Percentiles rank a stretch among this genome's conserved stretches.
phyloP scores from a whole-genome alignment of 2,797 vertebrate genomes.

The Hirundo rustica region DNA sequence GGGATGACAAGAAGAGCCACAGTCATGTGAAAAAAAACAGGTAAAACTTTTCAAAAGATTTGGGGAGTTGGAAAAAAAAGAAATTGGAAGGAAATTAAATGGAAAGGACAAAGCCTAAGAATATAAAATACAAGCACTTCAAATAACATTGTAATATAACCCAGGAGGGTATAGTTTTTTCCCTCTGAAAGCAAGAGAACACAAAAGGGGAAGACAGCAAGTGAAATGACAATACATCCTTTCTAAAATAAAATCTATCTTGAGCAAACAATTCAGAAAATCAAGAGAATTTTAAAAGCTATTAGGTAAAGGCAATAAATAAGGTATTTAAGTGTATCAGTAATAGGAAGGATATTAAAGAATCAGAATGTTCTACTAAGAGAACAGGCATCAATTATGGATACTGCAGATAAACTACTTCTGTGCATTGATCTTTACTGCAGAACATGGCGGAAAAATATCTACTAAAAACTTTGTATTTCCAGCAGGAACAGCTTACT shows the following conservation, averaged over 20 bases:
- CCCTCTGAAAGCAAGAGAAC: neutral
- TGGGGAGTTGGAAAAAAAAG: neutral
- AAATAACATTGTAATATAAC: neutral
- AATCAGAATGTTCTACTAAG: constrained; percentile 32
- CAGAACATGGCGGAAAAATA: neutral
- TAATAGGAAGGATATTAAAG: constrained; percentile 41
- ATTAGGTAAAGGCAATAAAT: constrained; percentile 43
- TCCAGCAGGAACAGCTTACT: neutral
- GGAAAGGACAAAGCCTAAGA: neutral
- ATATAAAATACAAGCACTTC: neutral
- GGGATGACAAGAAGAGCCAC: neutral
- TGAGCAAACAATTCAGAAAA: constrained; percentile 4
- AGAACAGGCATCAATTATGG: constrained; percentile 47
- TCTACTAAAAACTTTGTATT: neutral
- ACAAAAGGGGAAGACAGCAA: neutral
- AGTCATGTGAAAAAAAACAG: neutral
- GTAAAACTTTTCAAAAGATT: neutral
- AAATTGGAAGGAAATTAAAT: neutral
- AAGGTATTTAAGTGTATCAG: constrained; percentile 28
- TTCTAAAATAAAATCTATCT: neutral
- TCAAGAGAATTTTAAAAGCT: constrained; percentile 35
- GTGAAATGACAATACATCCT: neutral
- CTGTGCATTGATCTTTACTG: constrained; percentile 31
- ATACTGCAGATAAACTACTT: constrained; percentile 24
- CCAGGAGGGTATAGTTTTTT: neutral